A percentile compares a stretch with the other conserved stretches of the same genome.
Conservation (phyloP, 2,797 vertebrate genomes). For the Rhinatrema bivittatum region DNA sequence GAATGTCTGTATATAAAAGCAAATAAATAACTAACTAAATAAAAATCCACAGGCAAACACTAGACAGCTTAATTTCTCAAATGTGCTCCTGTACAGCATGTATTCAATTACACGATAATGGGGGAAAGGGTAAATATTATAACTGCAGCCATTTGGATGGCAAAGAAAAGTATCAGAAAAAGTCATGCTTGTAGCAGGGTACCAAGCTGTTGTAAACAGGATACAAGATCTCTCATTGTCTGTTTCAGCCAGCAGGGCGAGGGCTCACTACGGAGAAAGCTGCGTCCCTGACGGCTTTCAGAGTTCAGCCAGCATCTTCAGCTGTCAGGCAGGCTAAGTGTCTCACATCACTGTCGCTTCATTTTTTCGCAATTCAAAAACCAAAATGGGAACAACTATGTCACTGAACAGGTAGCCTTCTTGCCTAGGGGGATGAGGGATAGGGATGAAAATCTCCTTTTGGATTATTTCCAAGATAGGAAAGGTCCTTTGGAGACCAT, state of each 20-base stretch:
- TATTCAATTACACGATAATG: too few species aligned
- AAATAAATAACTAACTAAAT: too few species aligned
- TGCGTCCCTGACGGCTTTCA: not conserved
- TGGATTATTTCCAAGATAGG: too few species aligned
- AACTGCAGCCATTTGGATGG: accelerated
- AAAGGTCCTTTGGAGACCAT: too few species aligned
- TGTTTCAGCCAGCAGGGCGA: not conserved
- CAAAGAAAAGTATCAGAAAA: not conserved
- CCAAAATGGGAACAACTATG: not conserved
- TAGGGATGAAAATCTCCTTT: not conserved
- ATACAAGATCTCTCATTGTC: accelerated
- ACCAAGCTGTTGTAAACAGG: not conserved
- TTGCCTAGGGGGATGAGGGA: not conserved
- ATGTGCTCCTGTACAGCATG: not conserved
- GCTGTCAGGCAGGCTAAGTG: not conserved
- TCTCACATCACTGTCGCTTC: too few species aligned
- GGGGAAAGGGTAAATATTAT: not conserved
- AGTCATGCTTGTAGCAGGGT: accelerated
- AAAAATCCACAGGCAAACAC: conserved; percentile 24
- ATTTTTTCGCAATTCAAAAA: not conserved
- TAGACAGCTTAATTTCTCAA: not conserved
- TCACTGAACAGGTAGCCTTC: not conserved
- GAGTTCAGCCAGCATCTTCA: accelerated
- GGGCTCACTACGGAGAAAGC: not conserved
- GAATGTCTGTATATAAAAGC: too few species aligned